phyloP scores from a whole-genome alignment of 2,888 invertebrate species.

The Melinaea marsaeus region DNA sequence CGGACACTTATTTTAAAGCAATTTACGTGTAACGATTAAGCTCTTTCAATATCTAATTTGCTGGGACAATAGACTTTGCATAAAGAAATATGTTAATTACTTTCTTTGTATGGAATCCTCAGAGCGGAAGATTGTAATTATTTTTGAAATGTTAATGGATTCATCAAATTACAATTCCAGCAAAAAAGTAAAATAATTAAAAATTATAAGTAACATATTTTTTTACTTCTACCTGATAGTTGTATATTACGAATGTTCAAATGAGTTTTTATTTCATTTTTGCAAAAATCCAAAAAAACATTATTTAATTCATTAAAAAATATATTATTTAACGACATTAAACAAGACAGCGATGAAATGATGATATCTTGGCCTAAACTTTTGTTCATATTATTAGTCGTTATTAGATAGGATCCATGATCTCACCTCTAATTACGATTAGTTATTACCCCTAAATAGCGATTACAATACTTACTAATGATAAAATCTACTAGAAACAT shows the following conservation, averaged over 20 bases:
- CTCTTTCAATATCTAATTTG: slow-evolving; percentile 66
- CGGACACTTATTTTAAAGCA: slow-evolving; percentile 62
- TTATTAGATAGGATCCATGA: no score
- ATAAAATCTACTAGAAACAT: slow-evolving; percentile 32
- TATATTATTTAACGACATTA: no score
- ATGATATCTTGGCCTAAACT: no score
- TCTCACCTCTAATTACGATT: no score
- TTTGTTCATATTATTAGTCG: no score
- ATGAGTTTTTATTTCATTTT: no score
- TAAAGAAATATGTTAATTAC: slow-evolving; percentile 74
- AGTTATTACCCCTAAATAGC: no score
- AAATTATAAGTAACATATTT: slow-evolving; percentile 47
- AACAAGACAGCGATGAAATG: no score
- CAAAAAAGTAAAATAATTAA: not conserved
- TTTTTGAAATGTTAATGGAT: slow-evolving; percentile 54
- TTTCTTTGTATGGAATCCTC: slow-evolving; percentile 64
- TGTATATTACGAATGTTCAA: no score
- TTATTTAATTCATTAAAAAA: no score
- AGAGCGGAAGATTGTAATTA: slow-evolving; percentile 76
- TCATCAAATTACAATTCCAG: slow-evolving; percentile 37
- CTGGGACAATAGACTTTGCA: slow-evolving; percentile 69
- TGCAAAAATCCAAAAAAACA: no score
- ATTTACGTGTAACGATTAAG: slow-evolving; percentile 63
- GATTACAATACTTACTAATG: slow-evolving; percentile 21
- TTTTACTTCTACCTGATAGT: not conserved